Evolutionary conservation across 2,113 vertebrate genomes (phyloP), one percentile per base, ranked within the genome.

Genomic region (Stegostoma tigrinum): DNA sequence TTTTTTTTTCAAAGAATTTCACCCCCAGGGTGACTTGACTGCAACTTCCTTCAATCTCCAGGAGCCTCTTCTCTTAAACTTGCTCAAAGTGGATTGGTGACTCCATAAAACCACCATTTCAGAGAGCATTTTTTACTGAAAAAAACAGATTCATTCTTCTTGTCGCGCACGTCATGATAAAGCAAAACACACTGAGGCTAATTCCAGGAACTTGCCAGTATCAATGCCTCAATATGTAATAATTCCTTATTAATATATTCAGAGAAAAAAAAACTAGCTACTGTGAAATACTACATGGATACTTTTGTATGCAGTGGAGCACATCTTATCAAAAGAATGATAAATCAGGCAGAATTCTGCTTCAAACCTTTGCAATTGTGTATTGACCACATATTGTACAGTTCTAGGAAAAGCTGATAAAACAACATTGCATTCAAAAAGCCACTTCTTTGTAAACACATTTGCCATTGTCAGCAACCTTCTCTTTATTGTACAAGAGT

Each of bases 351-450:
- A 15, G 67, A 95, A 95, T 95, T 48, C 66, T 48, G 42, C n/a
- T 95, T 48, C 38, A 27, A 94, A 70, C 24, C 42, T 94, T 95
- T 24, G 17, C 42, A 72, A 94, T n/a, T 75, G 68, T 70, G 94
- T 72, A 95, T 75, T 95, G 38, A 52, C 68, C 67, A 95, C 68
- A 95, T 70, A 34, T 72, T 72, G 68, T 34, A 52, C 42, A 34
- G 68, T 95, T 95, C 94, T 34, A 34, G 68, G 94, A 95, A 95
- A 75, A 95, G 68, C 68, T 72, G 94, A 95, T 95, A 95, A 42
- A 42, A 72, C 94, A 95, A 48, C 24, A 42, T 95, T 70, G 94
- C 94, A 14, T 34, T 72, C 94, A 95, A 72, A 95, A 70, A 95
- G 42, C 67, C 42, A 95, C 67, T 52, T 70, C 68, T 95, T 75